Percentiles rank a stretch among this genome's conserved stretches.
Conservation (phyloP, 2,113 vertebrate species). For the Parotia lawesii region DNA sequence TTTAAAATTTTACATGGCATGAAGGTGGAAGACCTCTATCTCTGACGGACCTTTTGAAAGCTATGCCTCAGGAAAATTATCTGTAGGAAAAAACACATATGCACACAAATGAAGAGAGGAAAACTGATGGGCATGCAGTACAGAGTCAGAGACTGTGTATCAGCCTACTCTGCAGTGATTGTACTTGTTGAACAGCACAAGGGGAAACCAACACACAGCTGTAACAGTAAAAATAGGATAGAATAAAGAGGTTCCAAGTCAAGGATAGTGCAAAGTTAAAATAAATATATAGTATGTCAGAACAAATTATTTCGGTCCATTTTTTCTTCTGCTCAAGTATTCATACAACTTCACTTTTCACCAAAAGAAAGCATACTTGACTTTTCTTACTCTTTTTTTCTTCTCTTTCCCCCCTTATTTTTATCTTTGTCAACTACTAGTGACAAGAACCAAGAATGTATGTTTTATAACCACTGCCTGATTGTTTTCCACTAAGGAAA, state of each 20-base stretch:
- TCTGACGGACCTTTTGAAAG: not conserved
- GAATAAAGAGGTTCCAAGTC: not conserved
- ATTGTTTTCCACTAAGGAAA: not conserved
- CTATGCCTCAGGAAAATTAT: not conserved
- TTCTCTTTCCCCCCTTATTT: not conserved
- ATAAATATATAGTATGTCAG: not conserved
- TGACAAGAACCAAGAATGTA: not conserved
- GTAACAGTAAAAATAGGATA: not conserved
- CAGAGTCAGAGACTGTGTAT: not conserved
- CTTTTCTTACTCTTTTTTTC: not conserved
- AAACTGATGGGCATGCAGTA: not conserved
- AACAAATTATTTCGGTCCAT: not conserved
- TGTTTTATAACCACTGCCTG: not conserved
- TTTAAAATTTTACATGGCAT: not conserved
- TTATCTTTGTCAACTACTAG: not conserved
- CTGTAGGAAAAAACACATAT: not conserved
- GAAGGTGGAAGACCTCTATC: not conserved
- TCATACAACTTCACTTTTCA: not conserved
- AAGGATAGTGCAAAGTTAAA: not conserved
- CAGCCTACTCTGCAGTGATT: not conserved
- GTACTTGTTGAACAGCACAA: not conserved
- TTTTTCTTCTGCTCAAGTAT: not conserved
- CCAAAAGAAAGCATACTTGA: not conserved
- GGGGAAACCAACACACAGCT: not conserved
- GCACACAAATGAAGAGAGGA: not conserved